Percentiles rank a stretch among this genome's conserved stretches.
Evolutionary conservation across 2,888 invertebrate species (phyloP).

Genomic region (Galerucella pusilla): DNA sequence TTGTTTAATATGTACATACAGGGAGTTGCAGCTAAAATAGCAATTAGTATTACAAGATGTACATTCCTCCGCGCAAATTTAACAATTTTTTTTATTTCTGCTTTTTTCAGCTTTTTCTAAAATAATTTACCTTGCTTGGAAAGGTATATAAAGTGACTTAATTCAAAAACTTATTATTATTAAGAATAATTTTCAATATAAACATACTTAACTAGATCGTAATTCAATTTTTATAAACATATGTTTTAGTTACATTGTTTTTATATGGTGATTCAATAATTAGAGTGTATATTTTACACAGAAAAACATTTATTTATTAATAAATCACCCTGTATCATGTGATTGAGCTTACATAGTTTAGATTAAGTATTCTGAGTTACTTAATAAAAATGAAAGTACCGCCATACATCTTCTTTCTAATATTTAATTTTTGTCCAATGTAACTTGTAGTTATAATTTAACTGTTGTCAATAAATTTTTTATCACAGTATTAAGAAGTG

Average conservation of each 20-base stretch:
- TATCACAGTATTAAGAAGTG: constrained; percentile 8
- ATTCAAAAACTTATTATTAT: constrained; percentile 5
- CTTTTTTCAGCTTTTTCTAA: neutral
- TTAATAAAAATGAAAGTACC: constrained; percentile 22
- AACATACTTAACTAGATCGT: neutral
- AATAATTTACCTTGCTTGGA: neutral
- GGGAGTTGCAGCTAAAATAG: neutral
- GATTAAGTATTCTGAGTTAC: constrained; percentile 42
- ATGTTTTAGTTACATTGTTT: constrained; percentile 40
- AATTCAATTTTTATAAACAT: neutral
- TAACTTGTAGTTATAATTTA: constrained; percentile 15
- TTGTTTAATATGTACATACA: constrained; percentile 31
- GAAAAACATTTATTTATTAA: too few species aligned
- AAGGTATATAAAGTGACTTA: neutral
- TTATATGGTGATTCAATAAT: constrained; percentile 20
- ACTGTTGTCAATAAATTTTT: constrained; percentile 25
- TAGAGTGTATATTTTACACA: too few species aligned
- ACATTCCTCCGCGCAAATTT: neutral
- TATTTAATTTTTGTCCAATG: constrained; percentile 1
- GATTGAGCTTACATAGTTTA: constrained; percentile 51
- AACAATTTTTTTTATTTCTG: neutral
- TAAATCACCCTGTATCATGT: constrained; percentile 33
- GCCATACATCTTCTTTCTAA: constrained; percentile 17
- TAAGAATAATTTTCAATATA: constrained; percentile 2
- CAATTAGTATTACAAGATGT: neutral